Evolutionary conservation across 2,888 invertebrate genomes (phyloP).

Genomic region (Sthenelais limicola): DNA sequence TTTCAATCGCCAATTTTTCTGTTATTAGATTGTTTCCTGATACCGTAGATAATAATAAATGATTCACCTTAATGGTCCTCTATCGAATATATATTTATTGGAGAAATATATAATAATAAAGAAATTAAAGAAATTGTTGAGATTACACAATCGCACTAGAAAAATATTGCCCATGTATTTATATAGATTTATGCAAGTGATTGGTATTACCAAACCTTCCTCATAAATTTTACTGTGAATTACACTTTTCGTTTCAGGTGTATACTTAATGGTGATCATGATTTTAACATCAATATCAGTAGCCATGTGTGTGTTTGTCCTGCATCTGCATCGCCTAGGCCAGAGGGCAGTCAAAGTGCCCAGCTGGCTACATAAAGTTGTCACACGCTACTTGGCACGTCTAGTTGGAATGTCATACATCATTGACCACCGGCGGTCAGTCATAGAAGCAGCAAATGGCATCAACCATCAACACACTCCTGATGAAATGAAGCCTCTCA

Average conservation of each 20-base stretch:
- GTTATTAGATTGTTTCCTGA: no score
- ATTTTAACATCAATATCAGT: conserved; percentile 47
- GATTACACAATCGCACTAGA: no score
- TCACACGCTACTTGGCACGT: conserved; percentile 43
- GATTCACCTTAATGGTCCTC: no score
- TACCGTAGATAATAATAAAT: no score
- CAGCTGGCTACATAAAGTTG: conserved; percentile 37
- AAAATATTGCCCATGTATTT: no score
- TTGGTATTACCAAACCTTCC: no score
- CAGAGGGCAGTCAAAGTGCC: conserved; percentile 39
- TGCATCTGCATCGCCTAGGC: conserved; percentile 44
- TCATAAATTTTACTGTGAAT: no score
- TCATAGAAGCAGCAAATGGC: conserved; percentile 6
- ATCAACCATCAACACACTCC: conserved; percentile 1
- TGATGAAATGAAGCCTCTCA: conserved; percentile 24
- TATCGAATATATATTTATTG: no score
- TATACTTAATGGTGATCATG: conserved; percentile 48
- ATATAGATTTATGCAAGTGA: no score
- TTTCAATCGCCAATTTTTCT: no score
- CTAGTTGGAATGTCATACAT: conserved; percentile 43
- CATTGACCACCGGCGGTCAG: conserved; percentile 15
- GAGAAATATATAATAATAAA: no score
- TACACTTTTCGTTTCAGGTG: conserved; percentile 35
- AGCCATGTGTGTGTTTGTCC: conserved; percentile 44
- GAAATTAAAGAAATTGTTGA: no score